phyloP scores from a whole-genome alignment of 2,113 vertebrate species.

The Cricetomys ansorgei region DNA sequence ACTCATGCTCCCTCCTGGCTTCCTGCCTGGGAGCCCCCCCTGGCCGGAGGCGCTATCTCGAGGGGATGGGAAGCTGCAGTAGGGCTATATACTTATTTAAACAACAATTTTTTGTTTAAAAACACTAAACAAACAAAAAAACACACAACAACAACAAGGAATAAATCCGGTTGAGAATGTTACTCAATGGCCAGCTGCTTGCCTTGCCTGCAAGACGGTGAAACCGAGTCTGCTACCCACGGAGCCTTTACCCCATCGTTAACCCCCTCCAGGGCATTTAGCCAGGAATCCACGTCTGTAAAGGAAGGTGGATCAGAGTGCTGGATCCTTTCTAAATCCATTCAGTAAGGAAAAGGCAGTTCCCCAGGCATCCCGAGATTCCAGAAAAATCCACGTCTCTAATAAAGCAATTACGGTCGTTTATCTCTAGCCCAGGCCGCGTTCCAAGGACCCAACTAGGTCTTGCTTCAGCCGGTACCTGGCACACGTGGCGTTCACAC shows the following conservation, averaged over 20 bases:
- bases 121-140: too few species aligned
- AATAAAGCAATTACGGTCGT: neutral
- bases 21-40: too few species aligned
- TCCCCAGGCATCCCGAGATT: neutral
- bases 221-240: rapidly evolving
- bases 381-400: neutral
- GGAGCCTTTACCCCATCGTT: neutral
- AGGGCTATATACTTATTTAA: too few species aligned
- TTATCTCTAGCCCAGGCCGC: neutral
- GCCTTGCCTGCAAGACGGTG: neutral
- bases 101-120: too few species aligned
- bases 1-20: too few species aligned
- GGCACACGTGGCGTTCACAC: neutral
- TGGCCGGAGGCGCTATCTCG: too few species aligned
- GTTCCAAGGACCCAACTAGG: neutral
- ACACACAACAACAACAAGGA: too few species aligned
- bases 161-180: too few species aligned
- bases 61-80: too few species aligned
- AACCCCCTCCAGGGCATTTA: neutral
- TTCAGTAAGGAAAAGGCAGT: neutral
- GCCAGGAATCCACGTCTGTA: neutral
- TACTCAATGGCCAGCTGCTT: neutral
- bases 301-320: neutral
- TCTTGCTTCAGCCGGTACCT: neutral
- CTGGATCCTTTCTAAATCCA: neutral